These are phyloP conservation scores for Axea sp. DNA, from an alignment of 2,888 invertebrate genomes.

Conservation along the genomic window DNA sequence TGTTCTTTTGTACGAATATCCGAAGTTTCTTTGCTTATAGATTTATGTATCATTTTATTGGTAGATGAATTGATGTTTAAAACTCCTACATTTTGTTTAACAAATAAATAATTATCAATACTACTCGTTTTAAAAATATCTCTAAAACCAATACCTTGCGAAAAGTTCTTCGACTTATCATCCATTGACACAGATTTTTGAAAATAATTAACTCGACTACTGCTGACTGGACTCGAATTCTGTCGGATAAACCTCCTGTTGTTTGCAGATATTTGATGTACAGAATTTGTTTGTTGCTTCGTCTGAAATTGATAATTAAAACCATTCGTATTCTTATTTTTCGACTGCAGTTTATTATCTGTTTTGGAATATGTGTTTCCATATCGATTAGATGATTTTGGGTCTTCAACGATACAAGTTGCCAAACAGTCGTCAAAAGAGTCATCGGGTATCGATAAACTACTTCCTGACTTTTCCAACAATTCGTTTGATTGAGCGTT, in stretches of 20 bases:
- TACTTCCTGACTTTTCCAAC: neutral
- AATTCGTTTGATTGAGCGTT: neutral
- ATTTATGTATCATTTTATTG: neutral
- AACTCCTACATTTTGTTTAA: neutral
- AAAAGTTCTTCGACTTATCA: neutral
- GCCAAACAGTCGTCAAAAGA: conserved; percentile 46
- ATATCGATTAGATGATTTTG: neutral
- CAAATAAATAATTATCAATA: neutral
- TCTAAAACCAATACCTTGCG: neutral
- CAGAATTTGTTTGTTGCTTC: neutral
- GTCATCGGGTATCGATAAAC: conserved; percentile 39
- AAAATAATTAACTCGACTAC: neutral
- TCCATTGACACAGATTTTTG: neutral
- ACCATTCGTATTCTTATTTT: neutral
- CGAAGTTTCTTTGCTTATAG: neutral
- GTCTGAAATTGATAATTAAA: neutral
- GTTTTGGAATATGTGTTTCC: conserved; percentile 5
- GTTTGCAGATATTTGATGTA: neutral
- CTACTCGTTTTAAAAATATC: neutral
- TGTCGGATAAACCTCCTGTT: conserved; percentile 5
- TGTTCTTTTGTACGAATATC: conserved; percentile 2
- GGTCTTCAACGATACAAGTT: conserved; percentile 9
- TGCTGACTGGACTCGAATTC: conserved; percentile 4
- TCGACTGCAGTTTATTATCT: neutral
- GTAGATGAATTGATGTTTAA: neutral